Evolutionary conservation across 2,113 vertebrate genomes (phyloP).

Genomic region (Aix galericulata): DNA sequence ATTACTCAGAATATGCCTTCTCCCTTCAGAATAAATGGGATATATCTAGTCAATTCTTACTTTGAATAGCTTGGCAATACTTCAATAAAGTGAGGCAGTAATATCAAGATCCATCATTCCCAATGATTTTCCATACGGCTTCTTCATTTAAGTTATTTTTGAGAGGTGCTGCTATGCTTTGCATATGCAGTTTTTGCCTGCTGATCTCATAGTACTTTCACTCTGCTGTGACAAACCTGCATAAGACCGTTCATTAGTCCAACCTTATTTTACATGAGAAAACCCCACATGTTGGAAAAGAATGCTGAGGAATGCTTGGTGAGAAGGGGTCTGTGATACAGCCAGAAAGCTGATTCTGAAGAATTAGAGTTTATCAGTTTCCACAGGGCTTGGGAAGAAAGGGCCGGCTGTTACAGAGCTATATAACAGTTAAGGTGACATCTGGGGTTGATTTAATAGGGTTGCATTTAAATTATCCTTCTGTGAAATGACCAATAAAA

Average conservation of each 20-base stretch:
- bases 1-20: not conserved
- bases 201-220: not conserved
- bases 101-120: not conserved
- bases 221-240: not conserved
- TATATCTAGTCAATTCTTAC: not conserved
- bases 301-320: not conserved
- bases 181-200: not conserved
- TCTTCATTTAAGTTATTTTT: not conserved
- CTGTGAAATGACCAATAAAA: constrained; percentile 1
- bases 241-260: not conserved
- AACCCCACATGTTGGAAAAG: not conserved
- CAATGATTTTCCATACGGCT: not conserved
- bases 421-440: constrained; percentile 14
- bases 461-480: constrained; percentile 34
- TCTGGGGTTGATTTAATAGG: constrained; percentile 21
- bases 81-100: not conserved
- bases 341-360: constrained; percentile 2
- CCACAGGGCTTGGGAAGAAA: constrained; percentile 13
- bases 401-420: not conserved
- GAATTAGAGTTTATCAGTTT: constrained; percentile 1
- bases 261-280: not conserved
- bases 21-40: not conserved
- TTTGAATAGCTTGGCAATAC: not conserved
- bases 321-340: not conserved
- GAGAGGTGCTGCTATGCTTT: not conserved